Evolutionary conservation across 2,113 vertebrate genomes (phyloP).

Genomic region (Mus spicilegus): DNA sequence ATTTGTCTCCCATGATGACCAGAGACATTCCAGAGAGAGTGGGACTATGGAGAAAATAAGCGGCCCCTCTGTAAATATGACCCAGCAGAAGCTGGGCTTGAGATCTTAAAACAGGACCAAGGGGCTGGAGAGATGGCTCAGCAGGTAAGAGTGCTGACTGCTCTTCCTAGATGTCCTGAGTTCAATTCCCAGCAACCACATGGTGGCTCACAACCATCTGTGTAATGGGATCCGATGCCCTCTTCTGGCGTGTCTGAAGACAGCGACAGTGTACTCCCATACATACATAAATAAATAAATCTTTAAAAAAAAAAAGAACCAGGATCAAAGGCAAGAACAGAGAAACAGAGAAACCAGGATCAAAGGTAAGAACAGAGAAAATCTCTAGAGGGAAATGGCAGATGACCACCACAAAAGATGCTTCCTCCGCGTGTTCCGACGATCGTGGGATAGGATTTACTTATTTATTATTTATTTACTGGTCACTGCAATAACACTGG

Average conservation of each 20-base stretch:
- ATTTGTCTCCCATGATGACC: fast-evolving
- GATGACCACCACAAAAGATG: too few species aligned
- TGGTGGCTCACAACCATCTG: too few species aligned
- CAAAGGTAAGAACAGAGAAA: not conserved
- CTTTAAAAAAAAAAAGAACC: not conserved
- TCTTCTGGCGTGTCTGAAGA: too few species aligned
- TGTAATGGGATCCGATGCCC: too few species aligned
- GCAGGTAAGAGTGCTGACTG: too few species aligned
- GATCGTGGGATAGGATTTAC: fast-evolving
- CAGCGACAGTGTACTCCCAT: too few species aligned
- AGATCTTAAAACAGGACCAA: not conserved
- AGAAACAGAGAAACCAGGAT: too few species aligned
- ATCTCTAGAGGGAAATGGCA: not conserved
- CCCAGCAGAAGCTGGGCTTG: not conserved
- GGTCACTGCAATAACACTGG: fast-evolving
- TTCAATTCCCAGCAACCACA: too few species aligned
- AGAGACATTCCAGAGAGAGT: not conserved
- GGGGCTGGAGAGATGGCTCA: too few species aligned
- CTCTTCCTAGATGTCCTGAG: too few species aligned
- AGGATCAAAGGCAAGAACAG: not conserved
- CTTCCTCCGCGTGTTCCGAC: fast-evolving
- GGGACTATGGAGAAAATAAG: not conserved
- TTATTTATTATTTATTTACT: too few species aligned
- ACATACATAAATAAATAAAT: too few species aligned
- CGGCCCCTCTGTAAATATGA: not conserved